A percentile compares a stretch with the other conserved stretches of the same genome.
Conservation (phyloP, 2,113 vertebrate genomes). For the Salvelinus fontinalis region DNA sequence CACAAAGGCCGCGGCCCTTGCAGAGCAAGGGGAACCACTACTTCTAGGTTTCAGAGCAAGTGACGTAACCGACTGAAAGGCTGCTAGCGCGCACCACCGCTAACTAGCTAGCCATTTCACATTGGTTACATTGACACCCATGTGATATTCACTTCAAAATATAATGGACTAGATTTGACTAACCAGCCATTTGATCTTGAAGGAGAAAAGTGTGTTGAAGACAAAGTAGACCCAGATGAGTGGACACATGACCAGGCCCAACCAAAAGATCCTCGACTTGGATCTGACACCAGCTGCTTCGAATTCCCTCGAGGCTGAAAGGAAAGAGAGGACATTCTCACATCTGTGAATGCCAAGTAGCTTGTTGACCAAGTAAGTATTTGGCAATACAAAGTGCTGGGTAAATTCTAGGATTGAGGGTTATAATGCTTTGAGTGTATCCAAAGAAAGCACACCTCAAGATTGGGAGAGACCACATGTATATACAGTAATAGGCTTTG, state of each 20-base stretch:
- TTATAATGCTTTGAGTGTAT: no score
- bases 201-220: slow-evolving; percentile 88
- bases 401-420: no score
- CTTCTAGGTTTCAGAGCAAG: no score
- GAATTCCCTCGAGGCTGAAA: slow-evolving; percentile 51
- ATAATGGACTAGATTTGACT: slow-evolving; percentile 74
- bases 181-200: slow-evolving; percentile 95
- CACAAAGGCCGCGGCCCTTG: no score
- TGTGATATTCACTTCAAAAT: slow-evolving; percentile 52
- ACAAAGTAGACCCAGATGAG: slow-evolving; percentile 90
- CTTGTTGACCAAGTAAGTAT: neutral
- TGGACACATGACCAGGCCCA: slow-evolving; percentile 86
- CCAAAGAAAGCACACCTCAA: no score
- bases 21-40: no score
- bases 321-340: slow-evolving; percentile 35
- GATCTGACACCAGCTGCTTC: slow-evolving; percentile 79
- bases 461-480: no score
- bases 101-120: no score
- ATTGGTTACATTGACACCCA: slow-evolving; percentile 72
- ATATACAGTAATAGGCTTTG: no score
- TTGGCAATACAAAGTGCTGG: neutral
- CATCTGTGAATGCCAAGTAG: slow-evolving; percentile 15
- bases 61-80: no score
- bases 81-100: no score
- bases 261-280: slow-evolving; percentile 93